Evolutionary conservation across 2,797 vertebrate species (phyloP).

Genomic region (Carcharodon carcharias): DNA sequence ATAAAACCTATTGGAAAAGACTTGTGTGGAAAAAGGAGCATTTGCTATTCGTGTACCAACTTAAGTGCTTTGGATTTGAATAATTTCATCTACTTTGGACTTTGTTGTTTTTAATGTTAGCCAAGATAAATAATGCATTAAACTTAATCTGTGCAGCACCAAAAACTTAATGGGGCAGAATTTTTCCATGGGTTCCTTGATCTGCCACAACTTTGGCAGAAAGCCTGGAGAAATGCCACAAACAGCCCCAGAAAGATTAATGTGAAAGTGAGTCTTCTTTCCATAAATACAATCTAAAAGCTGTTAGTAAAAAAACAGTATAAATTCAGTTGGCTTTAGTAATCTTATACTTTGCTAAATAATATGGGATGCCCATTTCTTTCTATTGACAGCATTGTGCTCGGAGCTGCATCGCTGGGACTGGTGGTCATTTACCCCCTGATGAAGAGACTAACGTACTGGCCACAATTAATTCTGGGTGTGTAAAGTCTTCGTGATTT

Average conservation of each 20-base stretch:
- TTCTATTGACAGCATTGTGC: slow-evolving; percentile 63
- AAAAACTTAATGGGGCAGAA: not conserved
- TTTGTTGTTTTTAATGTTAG: slow-evolving; percentile 3
- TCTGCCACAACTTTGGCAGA: not conserved
- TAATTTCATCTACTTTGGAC: not conserved
- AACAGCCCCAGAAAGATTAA: not conserved
- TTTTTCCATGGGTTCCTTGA: not conserved
- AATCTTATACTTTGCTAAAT: not conserved
- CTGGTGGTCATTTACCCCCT: slow-evolving; percentile 84
- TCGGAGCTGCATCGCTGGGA: slow-evolving; percentile 79
- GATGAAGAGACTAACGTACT: slow-evolving; percentile 94
- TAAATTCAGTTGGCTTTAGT: not conserved
- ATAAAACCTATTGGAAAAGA: not conserved
- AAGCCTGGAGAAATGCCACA: not conserved
- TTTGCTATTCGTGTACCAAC: not conserved
- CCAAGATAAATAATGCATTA: not conserved
- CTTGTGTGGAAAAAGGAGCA: not conserved
- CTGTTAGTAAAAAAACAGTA: not conserved
- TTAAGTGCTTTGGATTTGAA: not conserved
- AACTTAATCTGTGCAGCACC: not conserved
- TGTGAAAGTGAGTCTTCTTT: not conserved
- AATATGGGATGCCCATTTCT: not conserved
- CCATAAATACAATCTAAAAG: not conserved
- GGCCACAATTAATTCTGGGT: slow-evolving; percentile 90
- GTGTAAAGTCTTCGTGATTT: slow-evolving; percentile 39